Conservation (phyloP, 1,140 invertebrate genomes). For the Steinernema khuongi region DNA sequence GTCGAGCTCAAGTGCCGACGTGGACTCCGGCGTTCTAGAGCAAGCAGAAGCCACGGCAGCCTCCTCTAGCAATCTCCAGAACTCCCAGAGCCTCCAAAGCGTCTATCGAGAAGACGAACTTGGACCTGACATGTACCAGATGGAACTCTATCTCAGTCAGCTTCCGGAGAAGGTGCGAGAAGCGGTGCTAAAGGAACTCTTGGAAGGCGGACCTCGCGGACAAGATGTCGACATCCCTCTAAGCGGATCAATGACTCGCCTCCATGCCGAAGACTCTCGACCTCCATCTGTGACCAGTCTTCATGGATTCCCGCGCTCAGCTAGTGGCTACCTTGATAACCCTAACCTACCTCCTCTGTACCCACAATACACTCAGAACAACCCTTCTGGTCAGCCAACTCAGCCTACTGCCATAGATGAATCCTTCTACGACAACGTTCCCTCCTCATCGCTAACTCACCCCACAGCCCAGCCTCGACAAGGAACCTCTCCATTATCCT, state of each 20-base stretch:
- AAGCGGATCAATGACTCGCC: constrained; percentile 1
- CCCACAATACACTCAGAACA: background rate
- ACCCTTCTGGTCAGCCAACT: background rate
- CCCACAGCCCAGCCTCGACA: no score
- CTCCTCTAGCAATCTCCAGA: background rate
- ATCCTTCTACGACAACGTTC: constrained; percentile 4
- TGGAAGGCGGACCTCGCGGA: background rate
- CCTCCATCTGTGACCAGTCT: background rate
- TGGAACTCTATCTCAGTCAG: background rate
- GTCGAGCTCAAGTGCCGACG: background rate
- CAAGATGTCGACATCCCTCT: background rate
- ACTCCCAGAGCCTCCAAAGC: background rate
- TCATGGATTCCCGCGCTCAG: background rate
- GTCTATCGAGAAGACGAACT: background rate
- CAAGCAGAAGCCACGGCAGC: background rate
- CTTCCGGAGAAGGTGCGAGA: background rate
- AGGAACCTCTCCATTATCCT: no score
- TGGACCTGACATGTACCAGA: background rate
- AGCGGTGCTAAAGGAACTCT: background rate
- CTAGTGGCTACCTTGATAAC: background rate
- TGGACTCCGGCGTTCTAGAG: background rate
- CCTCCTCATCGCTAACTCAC: background rate
- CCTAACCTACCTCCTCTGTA: background rate
- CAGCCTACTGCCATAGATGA: background rate
- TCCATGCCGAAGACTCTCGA: background rate